These are phyloP conservation scores for Florisuga fusca DNA, from an alignment of 2,797 vertebrate species.

Conservation along the genomic window DNA sequence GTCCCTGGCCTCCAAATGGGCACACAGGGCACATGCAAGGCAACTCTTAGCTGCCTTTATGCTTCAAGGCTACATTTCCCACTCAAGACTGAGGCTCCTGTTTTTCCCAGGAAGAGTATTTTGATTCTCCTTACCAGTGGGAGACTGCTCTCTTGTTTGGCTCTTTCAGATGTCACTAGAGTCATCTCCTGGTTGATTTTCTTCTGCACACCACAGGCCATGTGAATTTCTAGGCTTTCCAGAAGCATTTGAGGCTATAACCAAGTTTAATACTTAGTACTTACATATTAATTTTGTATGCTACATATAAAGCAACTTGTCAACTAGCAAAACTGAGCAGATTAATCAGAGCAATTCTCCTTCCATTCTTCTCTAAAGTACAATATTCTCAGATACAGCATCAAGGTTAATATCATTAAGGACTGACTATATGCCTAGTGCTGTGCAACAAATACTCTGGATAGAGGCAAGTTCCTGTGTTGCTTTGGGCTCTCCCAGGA, in stretches of 20 bases:
- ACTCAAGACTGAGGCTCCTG: background rate
- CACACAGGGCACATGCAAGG: fast-evolving
- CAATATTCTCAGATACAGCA: background rate
- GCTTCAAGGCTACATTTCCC: background rate
- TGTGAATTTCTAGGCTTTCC: conserved; percentile 83
- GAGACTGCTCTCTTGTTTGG: conserved; percentile 69
- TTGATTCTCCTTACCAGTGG: conserved; percentile 74
- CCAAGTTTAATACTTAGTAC: background rate
- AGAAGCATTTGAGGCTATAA: conserved; percentile 83
- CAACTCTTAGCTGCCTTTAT: background rate
- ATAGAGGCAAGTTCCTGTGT: background rate
- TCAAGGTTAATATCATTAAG: background rate
- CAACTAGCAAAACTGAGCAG: background rate
- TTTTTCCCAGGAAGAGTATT: background rate
- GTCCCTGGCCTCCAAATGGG: background rate
- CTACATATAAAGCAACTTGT: background rate
- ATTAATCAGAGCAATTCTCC: background rate
- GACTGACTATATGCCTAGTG: background rate
- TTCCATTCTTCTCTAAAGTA: background rate
- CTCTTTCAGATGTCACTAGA: conserved; percentile 80
- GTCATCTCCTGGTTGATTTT: conserved; percentile 77
- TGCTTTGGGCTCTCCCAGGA: background rate
- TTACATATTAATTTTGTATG: background rate
- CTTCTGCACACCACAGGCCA: conserved; percentile 80
- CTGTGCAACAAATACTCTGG: background rate